Evolutionary conservation across 1,140 invertebrate species (phyloP), one percentile per base, ranked within the genome.

Genomic region (Bombyx mandarina): DNA sequence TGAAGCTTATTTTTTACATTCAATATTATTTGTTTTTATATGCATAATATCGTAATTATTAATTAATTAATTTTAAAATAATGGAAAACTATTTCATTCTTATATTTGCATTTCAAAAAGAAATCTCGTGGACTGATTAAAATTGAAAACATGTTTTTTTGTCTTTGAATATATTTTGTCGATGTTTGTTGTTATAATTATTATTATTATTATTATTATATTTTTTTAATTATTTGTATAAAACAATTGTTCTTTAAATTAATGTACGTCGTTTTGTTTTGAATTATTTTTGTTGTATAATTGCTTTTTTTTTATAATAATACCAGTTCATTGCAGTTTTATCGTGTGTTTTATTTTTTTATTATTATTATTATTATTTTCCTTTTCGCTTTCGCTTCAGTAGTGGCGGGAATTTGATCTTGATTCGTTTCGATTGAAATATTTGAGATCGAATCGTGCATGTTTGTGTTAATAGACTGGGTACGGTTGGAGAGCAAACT

Each of bases 231-330:
- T 88, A 88, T 90, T 89, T 90, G 89, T 90, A 89, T 89, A 90
- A 35, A 90, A 90, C 90, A 88, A 89, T 89, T 91, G 90, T 91
- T 91, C 90, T 90, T 86, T 90, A 91, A 91, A 90, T 90, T 91
- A 91, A 90, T 90, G 90, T 91, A 90, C 88, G 90, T 90, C 90
- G 90, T 91, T 91, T 91, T 91, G 89, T 90, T 91, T 90, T 90
- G 79, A 88, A 88, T 90, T 90, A 90, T 90, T 90, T 90, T 90
- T 89, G 90, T 91, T 91, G 90, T 91, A 90, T 90, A 90, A 89
- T 90, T 91, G 90, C 90, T 91, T 91, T 90, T 35, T 18, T 35
- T 89, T 90, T 91, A 90, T 89, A 91, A 91, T 91, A 91, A 91
- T 91, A 91, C 90, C 90, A 91, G 85, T 89, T 90, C 89, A 89